Percentiles rank a stretch among this genome's conserved stretches.
Evolutionary conservation across 2,797 vertebrate species (phyloP).

Genomic region (Danio kyathit): DNA sequence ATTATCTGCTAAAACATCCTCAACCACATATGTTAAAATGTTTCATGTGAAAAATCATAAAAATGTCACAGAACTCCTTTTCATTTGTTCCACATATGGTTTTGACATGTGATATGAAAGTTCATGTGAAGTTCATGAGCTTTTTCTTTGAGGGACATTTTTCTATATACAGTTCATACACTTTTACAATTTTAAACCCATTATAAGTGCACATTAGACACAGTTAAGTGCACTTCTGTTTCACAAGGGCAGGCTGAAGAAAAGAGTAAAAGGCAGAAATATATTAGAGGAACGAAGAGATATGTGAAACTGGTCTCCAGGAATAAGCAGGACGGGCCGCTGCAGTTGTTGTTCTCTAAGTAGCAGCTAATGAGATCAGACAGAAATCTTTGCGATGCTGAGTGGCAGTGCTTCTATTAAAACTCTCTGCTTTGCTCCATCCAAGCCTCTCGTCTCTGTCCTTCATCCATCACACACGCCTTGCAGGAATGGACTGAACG

Average conservation of each 20-base stretch:
- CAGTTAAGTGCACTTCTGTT: neutral
- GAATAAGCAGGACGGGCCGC: slow-evolving; percentile 81
- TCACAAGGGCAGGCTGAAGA: neutral
- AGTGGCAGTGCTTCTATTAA: slow-evolving; percentile 68
- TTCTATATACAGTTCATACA: neutral
- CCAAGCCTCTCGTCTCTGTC: slow-evolving; percentile 59
- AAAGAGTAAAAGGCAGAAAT: slow-evolving; percentile 55
- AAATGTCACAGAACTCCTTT: too few relatives aligned
- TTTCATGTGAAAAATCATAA: too few relatives aligned
- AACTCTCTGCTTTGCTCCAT: slow-evolving; percentile 75
- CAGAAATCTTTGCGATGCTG: slow-evolving; percentile 77
- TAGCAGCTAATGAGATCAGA: slow-evolving; percentile 83
- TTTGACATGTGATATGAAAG: too few relatives aligned
- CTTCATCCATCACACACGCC: slow-evolving; percentile 63
- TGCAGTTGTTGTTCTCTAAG: slow-evolving; percentile 82
- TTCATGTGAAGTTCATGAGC: too few relatives aligned
- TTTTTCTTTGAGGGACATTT: too few relatives aligned
- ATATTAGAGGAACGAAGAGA: slow-evolving; percentile 62
- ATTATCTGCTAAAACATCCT: too few relatives aligned
- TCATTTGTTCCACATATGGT: too few relatives aligned
- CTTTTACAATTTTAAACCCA: neutral
- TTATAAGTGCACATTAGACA: neutral
- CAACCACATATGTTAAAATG: too few relatives aligned
- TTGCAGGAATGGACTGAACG: neutral
- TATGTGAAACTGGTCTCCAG: slow-evolving; percentile 77